Percentiles rank a stretch among this genome's conserved stretches.
Conservation (phyloP, 2,888 invertebrate genomes). For the Trachelus stipa region DNA sequence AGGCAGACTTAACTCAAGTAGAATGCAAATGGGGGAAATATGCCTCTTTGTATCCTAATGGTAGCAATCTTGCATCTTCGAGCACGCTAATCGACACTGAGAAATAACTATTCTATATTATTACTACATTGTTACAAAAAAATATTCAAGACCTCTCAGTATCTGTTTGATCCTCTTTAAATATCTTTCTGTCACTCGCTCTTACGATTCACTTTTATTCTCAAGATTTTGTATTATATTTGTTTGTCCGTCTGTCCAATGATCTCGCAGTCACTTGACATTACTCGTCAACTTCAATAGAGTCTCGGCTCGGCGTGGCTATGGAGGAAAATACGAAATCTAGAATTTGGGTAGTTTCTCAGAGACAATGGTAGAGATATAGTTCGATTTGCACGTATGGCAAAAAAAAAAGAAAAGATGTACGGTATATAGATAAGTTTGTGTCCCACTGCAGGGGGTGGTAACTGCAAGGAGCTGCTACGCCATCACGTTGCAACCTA, state of each 20-base stretch:
- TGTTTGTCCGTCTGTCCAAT: background rate
- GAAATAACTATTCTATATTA: constrained; percentile 9
- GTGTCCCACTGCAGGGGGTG: constrained; percentile 68
- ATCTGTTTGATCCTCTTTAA: background rate
- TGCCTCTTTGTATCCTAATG: background rate
- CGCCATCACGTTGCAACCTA: constrained; percentile 66
- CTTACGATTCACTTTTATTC: background rate
- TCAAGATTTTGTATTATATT: background rate
- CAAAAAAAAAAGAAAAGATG: constrained; percentile 39
- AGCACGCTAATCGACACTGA: constrained; percentile 41
- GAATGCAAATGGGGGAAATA: background rate
- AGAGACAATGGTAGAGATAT: background rate
- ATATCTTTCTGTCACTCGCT: background rate
- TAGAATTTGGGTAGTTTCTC: background rate
- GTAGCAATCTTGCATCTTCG: constrained; percentile 47
- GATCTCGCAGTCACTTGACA: background rate
- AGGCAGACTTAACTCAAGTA: background rate
- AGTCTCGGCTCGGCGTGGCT: background rate
- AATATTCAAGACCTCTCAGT: background rate
- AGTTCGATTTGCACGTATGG: constrained; percentile 8
- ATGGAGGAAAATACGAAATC: background rate
- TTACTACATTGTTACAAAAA: background rate
- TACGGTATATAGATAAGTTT: constrained; percentile 67
- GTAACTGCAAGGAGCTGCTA: constrained; percentile 67
- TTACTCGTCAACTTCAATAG: background rate